Percentiles rank a stretch among this genome's conserved stretches.
These are phyloP conservation scores for Hylaea fasciaria DNA, from an alignment of 2,888 invertebrate species.

Conservation along the genomic window DNA sequence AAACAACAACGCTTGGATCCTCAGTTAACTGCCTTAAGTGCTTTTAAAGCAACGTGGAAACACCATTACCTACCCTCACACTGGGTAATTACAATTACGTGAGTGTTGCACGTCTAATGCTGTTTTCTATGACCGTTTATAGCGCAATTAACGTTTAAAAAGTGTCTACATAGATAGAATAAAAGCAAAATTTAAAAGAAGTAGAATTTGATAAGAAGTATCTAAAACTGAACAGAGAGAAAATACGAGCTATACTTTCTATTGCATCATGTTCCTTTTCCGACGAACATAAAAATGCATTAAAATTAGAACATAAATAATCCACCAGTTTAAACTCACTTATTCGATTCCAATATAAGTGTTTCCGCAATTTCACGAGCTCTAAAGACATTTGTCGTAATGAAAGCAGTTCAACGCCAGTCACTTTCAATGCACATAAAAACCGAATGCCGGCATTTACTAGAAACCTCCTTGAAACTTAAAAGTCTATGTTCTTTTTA, in stretches of 20 bases:
- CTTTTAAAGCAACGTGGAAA: conserved; percentile 29
- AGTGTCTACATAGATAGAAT: too few species aligned
- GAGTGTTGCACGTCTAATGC: conserved; percentile 50
- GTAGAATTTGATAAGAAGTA: too few species aligned
- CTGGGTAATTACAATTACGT: conserved; percentile 59
- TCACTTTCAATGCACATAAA: conserved; percentile 28
- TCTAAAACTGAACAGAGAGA: too few species aligned
- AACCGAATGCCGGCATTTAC: conserved; percentile 19
- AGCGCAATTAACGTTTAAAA: conserved; percentile 22
- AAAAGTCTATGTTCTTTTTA: conserved; percentile 60
- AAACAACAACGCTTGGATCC: conserved; percentile 11
- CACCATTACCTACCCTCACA: conserved; percentile 59
- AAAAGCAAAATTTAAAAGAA: too few species aligned
- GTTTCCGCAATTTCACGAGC: conserved; percentile 14
- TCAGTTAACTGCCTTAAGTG: conserved; percentile 46
- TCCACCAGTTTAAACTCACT: conserved; percentile 10
- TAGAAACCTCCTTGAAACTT: conserved; percentile 47
- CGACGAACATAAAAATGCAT: too few species aligned
- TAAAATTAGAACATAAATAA: too few species aligned
- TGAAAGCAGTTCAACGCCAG: conserved; percentile 18
- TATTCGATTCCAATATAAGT: conserved; percentile 20
- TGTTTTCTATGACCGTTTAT: conserved; percentile 42
- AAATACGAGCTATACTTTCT: too few species aligned
- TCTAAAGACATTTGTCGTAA: conserved; percentile 18
- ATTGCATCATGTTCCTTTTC: too few species aligned